Base-by-base conservation (phyloP, 1,140 invertebrate species). In the Chironomus tepperi region DNA sequence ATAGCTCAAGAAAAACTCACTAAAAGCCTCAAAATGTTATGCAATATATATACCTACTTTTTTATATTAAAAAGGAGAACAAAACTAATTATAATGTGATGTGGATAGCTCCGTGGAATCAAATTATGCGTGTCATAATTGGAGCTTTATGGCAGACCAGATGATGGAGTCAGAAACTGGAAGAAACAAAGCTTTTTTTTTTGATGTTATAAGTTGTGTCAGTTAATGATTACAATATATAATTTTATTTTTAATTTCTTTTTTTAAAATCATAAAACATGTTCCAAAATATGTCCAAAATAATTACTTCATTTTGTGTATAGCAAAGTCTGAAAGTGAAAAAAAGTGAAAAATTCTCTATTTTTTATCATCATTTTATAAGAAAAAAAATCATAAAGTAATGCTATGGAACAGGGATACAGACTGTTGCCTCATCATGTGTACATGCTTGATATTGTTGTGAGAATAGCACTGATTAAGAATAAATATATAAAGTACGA, bases 21-120 rank as follows among this genome's bases (percentile, higher is more conserved):
- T 34, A n/a, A 57, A 57, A n/a, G 47, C 47, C 47, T 12, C 12
- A 57, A 57, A 57, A n/a, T 57, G 9, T 57, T 57, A 57, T n/a
- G 47, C 47, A 57, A 57, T 57, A n/a, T n/a, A n/a, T n/a, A 57
- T 34, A 34, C 24, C 24, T 57, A 57, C n/a, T 57, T 57, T 47
- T 57, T 57, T 57, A 57, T 57, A 57, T 57, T 57, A 57, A 57
- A 57, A 47, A 57, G n/a, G n/a, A n/a, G 12, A 57, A n/a, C n/a
- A n/a, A n/a, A 57, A 57, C 47, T 57, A 57, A 57, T 57, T 34
- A 34, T 34, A 34, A 34, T 57, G 47, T 57, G 47, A 57, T 57
- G 47, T 15, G 47, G n/a, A 57, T 12, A n/a, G 47, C 47, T 57
- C 47, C 12, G 47, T 12, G 12, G 10, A 47, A 47, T 9, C 2